phyloP scores from a whole-genome alignment of 2,113 vertebrate genomes.

The Scytalopus superciliaris region DNA sequence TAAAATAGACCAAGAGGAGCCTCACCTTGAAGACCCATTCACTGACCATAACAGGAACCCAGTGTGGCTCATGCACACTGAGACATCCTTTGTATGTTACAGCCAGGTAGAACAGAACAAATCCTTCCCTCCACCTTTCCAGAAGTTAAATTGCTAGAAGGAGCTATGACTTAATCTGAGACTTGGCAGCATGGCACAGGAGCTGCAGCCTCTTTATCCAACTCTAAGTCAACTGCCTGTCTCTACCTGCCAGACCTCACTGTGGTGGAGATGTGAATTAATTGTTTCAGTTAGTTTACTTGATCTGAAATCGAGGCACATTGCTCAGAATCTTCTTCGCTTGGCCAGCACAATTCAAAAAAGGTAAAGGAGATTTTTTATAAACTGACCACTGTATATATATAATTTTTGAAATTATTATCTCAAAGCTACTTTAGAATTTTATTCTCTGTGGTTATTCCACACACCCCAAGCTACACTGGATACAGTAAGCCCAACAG shows the following conservation, averaged over 20 bases:
- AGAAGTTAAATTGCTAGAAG: background rate
- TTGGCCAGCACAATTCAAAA: background rate
- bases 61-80: background rate
- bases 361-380: background rate
- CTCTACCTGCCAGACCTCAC: background rate
- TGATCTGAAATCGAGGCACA: background rate
- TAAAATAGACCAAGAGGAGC: background rate
- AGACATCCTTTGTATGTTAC: background rate
- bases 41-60: background rate
- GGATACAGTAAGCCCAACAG: background rate
- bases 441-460: background rate
- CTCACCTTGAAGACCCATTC: background rate
- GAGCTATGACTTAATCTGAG: background rate
- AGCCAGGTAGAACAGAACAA: background rate
- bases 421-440: background rate
- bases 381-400: background rate
- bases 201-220: background rate
- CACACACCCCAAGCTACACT: fast-evolving
- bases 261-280: background rate
- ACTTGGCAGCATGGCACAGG: background rate
- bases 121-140: background rate
- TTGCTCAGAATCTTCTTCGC: background rate
- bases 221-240: background rate
- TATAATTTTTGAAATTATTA: background rate
- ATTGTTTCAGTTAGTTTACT: background rate